Evolutionary conservation across 2,888 invertebrate species (phyloP).

Genomic region (Epirrhoe alternata): DNA sequence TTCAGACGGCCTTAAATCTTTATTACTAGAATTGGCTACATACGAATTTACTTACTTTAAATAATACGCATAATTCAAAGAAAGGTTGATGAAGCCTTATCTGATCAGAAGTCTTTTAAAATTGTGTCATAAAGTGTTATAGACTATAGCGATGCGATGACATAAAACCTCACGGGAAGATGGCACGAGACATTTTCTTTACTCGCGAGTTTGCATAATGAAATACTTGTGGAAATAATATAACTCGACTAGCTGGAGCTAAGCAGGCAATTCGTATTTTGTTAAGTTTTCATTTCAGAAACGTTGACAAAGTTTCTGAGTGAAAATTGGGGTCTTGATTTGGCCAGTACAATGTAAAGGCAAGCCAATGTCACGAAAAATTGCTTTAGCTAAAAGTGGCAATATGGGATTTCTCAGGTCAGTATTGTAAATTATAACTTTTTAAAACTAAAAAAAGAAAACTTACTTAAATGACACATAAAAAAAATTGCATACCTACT

Average conservation of each 20-base stretch:
- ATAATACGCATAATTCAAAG: too few species aligned
- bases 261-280: conserved; percentile 66
- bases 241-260: conserved; percentile 53
- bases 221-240: conserved; percentile 63
- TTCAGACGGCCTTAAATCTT: too few species aligned
- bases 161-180: conserved; percentile 60
- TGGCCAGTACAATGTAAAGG: conserved; percentile 7
- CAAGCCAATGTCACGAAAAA: conserved; percentile 5
- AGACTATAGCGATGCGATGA: conserved; percentile 60
- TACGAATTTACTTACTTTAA: too few species aligned
- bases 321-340: conserved; percentile 26
- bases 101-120: background rate
- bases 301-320: conserved; percentile 27
- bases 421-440: background rate
- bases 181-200: conserved; percentile 60
- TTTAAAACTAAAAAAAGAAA: too few species aligned
- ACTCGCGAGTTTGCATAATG: conserved; percentile 66
- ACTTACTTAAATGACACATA: too few species aligned
- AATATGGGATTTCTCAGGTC: background rate
- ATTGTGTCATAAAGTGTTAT: conserved; percentile 50
- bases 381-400: conserved; percentile 3
- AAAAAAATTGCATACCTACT: too few species aligned
- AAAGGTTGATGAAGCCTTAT: background rate
- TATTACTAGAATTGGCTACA: too few species aligned
- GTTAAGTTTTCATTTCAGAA: conserved; percentile 53